phyloP scores from a whole-genome alignment of 2,113 vertebrate species.

The Nothoprocta perdicaria region DNA sequence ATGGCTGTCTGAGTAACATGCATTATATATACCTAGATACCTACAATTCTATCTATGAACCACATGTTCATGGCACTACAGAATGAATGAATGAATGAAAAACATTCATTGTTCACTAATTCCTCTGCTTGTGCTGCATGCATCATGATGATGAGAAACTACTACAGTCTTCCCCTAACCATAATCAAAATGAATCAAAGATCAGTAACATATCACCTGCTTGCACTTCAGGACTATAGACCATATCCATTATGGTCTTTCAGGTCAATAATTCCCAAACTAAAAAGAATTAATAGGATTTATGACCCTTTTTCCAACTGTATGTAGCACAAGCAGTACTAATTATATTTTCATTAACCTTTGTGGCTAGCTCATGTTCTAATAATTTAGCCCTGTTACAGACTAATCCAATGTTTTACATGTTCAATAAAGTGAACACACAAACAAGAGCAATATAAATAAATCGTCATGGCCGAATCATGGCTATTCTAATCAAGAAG shows the following conservation, averaged over 20 bases:
- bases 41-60: neutral
- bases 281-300: slow-evolving; percentile 77
- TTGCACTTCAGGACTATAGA: slow-evolving; percentile 40
- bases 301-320: slow-evolving; percentile 71
- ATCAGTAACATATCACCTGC: neutral
- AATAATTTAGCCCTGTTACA: slow-evolving; percentile 74
- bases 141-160: neutral
- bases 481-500: neutral
- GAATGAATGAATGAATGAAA: neutral
- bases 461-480: slow-evolving; percentile 28
- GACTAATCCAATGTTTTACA: slow-evolving; percentile 69
- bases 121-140: neutral
- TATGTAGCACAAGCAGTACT: slow-evolving; percentile 72
- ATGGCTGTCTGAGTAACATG: neutral
- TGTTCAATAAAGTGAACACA: slow-evolving; percentile 72
- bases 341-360: slow-evolving; percentile 83
- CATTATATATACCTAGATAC: neutral
- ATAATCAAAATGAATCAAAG: slow-evolving; percentile 8
- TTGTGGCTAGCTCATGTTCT: slow-evolving; percentile 69
- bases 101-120: neutral
- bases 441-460: slow-evolving; percentile 65
- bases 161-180: neutral
- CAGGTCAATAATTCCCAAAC: slow-evolving; percentile 77
- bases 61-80: neutral
- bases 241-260: slow-evolving; percentile 63